A percentile compares a stretch with the other conserved stretches of the same genome.
These are phyloP conservation scores for Diarsia mendica DNA, from an alignment of 2,888 invertebrate genomes.

Conservation along the genomic window DNA sequence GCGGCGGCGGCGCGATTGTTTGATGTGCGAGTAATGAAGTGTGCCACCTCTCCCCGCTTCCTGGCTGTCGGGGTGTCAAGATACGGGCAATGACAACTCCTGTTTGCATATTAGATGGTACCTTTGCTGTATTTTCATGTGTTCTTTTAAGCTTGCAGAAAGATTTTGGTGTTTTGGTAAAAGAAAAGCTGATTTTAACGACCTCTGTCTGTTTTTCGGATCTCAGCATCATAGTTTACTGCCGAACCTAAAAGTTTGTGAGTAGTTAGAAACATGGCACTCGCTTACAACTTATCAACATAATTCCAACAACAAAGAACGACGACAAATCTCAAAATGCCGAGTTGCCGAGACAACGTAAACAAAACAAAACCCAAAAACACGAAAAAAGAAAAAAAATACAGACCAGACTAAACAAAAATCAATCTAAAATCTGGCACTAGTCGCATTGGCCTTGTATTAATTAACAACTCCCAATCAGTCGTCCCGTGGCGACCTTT, in stretches of 20 bases:
- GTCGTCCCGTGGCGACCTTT: conserved; percentile 60
- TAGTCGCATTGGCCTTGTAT: conserved; percentile 47
- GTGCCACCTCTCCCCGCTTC: conserved; percentile 87
- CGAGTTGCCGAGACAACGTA: too few relatives aligned
- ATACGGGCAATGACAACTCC: conserved; percentile 83
- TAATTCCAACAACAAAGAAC: too few relatives aligned
- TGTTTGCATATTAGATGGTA: conserved; percentile 79
- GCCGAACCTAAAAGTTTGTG: neutral
- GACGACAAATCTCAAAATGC: too few relatives aligned
- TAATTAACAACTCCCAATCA: conserved; percentile 62
- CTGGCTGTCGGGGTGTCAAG: conserved; percentile 87
- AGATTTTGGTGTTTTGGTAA: neutral
- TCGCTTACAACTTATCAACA: neutral
- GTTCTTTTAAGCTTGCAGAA: conserved; percentile 23
- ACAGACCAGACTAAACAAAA: conserved; percentile 27
- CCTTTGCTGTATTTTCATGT: conserved; percentile 68
- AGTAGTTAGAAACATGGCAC: too few relatives aligned
- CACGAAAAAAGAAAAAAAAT: conserved; percentile 22
- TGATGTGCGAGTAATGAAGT: conserved; percentile 91
- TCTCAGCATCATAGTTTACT: neutral
- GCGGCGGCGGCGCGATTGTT: conserved; percentile 88
- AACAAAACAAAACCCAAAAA: neutral
- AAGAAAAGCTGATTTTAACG: too few relatives aligned
- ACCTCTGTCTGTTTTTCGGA: neutral
- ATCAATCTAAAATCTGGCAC: conserved; percentile 49